Conservation (phyloP, 2,888 invertebrate genomes). For the Agonopterix heracliana region DNA sequence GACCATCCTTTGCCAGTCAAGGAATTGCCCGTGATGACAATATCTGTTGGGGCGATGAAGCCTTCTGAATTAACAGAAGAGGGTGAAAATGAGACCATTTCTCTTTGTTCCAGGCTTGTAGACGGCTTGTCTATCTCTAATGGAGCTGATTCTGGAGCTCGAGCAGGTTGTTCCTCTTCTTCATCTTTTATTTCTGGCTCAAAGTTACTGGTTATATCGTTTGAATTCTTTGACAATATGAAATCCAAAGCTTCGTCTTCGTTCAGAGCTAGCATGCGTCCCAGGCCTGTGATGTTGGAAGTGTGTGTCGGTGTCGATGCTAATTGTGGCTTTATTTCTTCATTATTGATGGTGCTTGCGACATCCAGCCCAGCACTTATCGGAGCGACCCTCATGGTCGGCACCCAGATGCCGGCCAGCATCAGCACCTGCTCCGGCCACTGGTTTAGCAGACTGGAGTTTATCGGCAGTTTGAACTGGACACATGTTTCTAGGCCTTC, state of each 20-base stretch:
- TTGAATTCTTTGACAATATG: slow-evolving; percentile 75
- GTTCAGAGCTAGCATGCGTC: slow-evolving; percentile 72
- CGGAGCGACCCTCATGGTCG: slow-evolving; percentile 85
- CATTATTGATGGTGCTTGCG: slow-evolving; percentile 77
- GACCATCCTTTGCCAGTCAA: slow-evolving; percentile 79
- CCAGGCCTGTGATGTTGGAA: slow-evolving; percentile 55
- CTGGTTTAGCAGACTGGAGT: slow-evolving; percentile 90
- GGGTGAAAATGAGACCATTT: slow-evolving; percentile 33
- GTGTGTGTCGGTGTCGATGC: slow-evolving; percentile 50
- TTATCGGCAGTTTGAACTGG: slow-evolving; percentile 84
- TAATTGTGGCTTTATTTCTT: slow-evolving; percentile 62
- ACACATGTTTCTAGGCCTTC: slow-evolving; percentile 85
- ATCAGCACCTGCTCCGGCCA: slow-evolving; percentile 91
- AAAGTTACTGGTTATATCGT: slow-evolving; percentile 29
- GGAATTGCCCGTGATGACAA: slow-evolving; percentile 78
- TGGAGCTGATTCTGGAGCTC: slow-evolving; percentile 6
- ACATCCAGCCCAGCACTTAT: slow-evolving; percentile 87
- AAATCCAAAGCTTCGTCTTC: slow-evolving; percentile 85
- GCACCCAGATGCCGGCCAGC: slow-evolving; percentile 90
- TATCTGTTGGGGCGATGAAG: slow-evolving; percentile 45
- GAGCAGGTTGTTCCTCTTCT: slow-evolving; percentile 11
- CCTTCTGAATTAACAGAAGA: slow-evolving; percentile 51
- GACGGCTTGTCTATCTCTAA: slow-evolving; percentile 44
- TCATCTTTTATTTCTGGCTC: slow-evolving; percentile 16
- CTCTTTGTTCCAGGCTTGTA: slow-evolving; percentile 42